A percentile compares a stretch with the other conserved stretches of the same genome.
phyloP scores from a whole-genome alignment of 92 coral and sea anemone genomes.

The Porites lobata region DNA sequence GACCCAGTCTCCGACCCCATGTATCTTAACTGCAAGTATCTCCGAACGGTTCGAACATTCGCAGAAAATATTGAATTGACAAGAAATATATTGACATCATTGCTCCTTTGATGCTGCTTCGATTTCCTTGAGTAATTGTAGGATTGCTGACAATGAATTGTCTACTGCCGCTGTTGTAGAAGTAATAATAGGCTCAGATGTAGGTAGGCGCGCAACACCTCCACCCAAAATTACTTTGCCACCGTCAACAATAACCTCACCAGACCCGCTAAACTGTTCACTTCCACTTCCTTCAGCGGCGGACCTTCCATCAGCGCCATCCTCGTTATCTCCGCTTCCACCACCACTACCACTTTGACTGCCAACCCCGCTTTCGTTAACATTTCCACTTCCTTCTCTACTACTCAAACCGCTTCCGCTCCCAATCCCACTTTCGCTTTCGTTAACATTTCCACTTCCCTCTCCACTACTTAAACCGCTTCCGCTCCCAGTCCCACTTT shows the following conservation, averaged over 20 bases:
- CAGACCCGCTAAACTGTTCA: background rate
- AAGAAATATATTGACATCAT: too few relatives aligned
- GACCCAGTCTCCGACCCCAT: too few relatives aligned
- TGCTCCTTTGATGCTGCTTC: background rate
- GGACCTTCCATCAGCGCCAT: background rate
- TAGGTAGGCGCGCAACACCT: slow-evolving; percentile 21
- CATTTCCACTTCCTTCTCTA: background rate
- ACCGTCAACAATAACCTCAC: slow-evolving; percentile 9
- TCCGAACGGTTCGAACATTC: too few relatives aligned
- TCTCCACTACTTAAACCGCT: background rate
- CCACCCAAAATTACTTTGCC: slow-evolving; percentile 17
- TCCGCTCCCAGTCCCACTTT: background rate
- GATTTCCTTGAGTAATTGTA: background rate
- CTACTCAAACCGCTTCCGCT: too few relatives aligned
- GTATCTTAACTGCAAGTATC: too few relatives aligned
- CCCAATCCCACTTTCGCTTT: background rate
- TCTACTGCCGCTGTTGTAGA: background rate
- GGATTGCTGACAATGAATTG: background rate
- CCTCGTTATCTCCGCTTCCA: background rate
- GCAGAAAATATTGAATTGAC: too few relatives aligned
- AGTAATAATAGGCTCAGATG: background rate
- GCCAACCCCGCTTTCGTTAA: background rate
- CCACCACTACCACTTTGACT: background rate
- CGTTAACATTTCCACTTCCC: background rate
- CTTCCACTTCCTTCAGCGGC: background rate